Evolutionary conservation across 2,888 invertebrate species (phyloP).

Genomic region (Coenonympha arcania): DNA sequence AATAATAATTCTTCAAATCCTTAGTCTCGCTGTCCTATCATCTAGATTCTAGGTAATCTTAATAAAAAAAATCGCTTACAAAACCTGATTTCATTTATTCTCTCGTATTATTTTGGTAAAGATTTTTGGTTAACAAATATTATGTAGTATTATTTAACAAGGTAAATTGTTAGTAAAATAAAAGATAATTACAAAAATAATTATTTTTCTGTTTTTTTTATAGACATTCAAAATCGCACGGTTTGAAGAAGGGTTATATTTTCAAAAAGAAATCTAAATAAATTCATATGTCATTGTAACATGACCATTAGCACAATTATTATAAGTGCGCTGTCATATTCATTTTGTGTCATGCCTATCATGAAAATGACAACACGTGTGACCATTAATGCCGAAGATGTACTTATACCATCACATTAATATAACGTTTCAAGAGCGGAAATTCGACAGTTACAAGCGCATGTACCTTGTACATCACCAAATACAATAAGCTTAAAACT

Average conservation of each 20-base stretch:
- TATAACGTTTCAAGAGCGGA: neutral
- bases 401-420: neutral
- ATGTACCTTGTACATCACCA: too few relatives aligned
- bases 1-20: too few relatives aligned
- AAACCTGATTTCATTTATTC: neutral
- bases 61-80: neutral
- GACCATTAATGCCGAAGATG: too few relatives aligned
- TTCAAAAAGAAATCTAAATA: too few relatives aligned
- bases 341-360: too few relatives aligned
- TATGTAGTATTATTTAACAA: neutral
- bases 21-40: too few relatives aligned
- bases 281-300: too few relatives aligned
- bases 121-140: neutral
- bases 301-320: too few relatives aligned
- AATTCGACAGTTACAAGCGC: neutral
- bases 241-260: too few relatives aligned
- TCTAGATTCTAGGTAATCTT: neutral
- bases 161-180: neutral
- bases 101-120: neutral
- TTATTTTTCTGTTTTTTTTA: neutral
- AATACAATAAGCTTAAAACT: constrained; percentile 3
- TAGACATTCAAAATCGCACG: neutral
- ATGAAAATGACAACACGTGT: too few relatives aligned
- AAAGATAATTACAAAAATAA: neutral
- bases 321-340: too few relatives aligned